These are phyloP conservation scores for Urechis unicinctus DNA, from an alignment of 2,888 invertebrate species.

Conservation along the genomic window DNA sequence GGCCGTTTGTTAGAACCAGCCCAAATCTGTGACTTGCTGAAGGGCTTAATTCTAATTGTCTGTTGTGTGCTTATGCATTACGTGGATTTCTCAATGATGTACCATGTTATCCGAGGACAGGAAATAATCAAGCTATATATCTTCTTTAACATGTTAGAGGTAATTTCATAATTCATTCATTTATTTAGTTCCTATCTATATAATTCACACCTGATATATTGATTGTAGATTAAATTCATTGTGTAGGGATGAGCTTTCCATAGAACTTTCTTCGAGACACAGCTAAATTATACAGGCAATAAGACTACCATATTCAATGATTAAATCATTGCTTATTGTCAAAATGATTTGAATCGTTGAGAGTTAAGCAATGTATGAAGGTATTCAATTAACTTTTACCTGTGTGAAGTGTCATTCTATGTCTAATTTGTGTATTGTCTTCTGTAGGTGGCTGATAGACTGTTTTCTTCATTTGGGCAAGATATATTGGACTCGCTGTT, in stretches of 20 bases:
- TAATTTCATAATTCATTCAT: conserved; percentile 45
- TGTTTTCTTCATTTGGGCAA: conserved; percentile 84
- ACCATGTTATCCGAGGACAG: conserved; percentile 83
- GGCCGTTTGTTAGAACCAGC: conserved; percentile 39
- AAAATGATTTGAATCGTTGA: not conserved
- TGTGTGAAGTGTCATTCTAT: not conserved
- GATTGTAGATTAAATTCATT: not conserved
- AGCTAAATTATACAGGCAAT: no score
- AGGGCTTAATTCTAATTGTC: conserved; percentile 84
- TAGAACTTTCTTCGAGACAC: no score
- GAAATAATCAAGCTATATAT: conserved; percentile 98
- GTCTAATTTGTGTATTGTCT: not conserved
- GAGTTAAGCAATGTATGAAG: no score
- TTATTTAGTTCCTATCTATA: not conserved
- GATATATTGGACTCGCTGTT: conserved; percentile 96
- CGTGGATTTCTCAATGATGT: conserved; percentile 95
- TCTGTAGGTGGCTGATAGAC: conserved; percentile 69
- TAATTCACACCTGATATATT: not conserved
- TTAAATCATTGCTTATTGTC: not conserved
- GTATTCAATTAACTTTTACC: no score
- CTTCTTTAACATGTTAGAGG: conserved; percentile 99
- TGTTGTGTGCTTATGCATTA: conserved; percentile 74
- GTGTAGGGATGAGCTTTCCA: not conserved
- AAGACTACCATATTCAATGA: not conserved
- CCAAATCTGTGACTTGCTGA: conserved; percentile 89